Evolutionary conservation across 2,888 invertebrate species (phyloP), one percentile per base, ranked within the genome.

Genomic region (Drosophila sordidula): DNA sequence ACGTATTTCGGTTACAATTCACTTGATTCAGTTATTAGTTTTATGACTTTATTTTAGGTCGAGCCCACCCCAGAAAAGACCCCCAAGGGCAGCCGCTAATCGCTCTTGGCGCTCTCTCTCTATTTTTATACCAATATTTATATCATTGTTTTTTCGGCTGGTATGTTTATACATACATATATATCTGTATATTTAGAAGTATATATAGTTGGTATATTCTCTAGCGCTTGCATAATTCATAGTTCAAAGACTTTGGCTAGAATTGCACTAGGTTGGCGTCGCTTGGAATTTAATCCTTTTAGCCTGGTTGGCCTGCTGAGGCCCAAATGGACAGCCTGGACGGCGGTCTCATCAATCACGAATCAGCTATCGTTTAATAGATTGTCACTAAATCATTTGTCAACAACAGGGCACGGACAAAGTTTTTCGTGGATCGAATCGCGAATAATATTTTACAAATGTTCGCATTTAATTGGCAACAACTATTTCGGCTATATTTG

Each of bases 371-470:
- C 85, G 70, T 87, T 84, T 81, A 80, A 83, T 83, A 74, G 71
- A 80, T 87, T 83, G 76, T 87, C 78, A 72, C 66, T 87, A 84
- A 87, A 84, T 87, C 87, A 79, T 81, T 84, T 79, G 87, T 84
- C 78, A 77, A 81, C 78, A 87, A 68, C 44, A 47, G 51, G 34
- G n/a, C 41, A 47, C 41, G 55, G 52, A 52, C 57, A 74, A 84
- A 80, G 57, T 82, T 86, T 77, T 61, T 63, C 18, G 57, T 49
- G 64, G 22, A 52, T 62, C 39, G 51, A 56, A 29, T 18, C 36
- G 49, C 38, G 41, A 49, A 49, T 29, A 51, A 41, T 49, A 11
- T 75, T 68, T 67, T 32, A 39, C 38, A 58, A 71, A 63, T 73
- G 59, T 51, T 75, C 45, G 61, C 34, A n/a, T 46, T 52, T 64